Percentiles rank a stretch among this genome's conserved stretches.
phyloP scores from a whole-genome alignment of 2,113 vertebrate genomes.

The Pseudonaja textilis region DNA sequence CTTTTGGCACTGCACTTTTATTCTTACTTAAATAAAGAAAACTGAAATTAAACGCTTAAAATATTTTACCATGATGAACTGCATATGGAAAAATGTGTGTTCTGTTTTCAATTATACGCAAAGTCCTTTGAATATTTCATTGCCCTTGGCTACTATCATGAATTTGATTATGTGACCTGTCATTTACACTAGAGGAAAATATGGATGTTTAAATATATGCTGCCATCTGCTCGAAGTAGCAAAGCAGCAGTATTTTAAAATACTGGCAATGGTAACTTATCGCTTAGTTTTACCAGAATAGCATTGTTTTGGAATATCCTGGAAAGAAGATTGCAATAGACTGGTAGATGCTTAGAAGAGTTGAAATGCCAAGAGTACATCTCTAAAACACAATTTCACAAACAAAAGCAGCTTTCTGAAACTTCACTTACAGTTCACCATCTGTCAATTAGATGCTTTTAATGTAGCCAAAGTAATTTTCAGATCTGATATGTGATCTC shows the following conservation, averaged over 20 bases:
- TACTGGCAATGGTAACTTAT: background rate
- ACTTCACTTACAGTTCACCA: background rate
- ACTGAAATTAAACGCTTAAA: background rate
- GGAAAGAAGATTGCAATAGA: background rate
- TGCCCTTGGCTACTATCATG: background rate
- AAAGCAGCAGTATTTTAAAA: background rate
- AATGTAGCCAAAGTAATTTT: background rate
- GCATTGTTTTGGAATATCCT: background rate
- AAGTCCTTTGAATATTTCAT: background rate
- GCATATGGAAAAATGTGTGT: background rate
- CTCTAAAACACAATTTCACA: background rate
- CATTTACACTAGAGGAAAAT: background rate
- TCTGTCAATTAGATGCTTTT: background rate
- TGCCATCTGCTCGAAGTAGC: background rate
- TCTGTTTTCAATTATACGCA: background rate
- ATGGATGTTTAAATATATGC: background rate
- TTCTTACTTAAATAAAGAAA: background rate
- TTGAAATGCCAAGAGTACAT: background rate
- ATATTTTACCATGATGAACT: background rate
- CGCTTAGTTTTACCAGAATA: no score
- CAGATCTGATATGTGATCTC: background rate
- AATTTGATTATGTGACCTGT: background rate
- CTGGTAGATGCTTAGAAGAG: background rate
- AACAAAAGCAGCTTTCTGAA: background rate
- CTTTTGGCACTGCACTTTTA: background rate